Evolutionary conservation across 2,888 invertebrate species (phyloP).

Genomic region (Trichogramma dendrolimi): DNA sequence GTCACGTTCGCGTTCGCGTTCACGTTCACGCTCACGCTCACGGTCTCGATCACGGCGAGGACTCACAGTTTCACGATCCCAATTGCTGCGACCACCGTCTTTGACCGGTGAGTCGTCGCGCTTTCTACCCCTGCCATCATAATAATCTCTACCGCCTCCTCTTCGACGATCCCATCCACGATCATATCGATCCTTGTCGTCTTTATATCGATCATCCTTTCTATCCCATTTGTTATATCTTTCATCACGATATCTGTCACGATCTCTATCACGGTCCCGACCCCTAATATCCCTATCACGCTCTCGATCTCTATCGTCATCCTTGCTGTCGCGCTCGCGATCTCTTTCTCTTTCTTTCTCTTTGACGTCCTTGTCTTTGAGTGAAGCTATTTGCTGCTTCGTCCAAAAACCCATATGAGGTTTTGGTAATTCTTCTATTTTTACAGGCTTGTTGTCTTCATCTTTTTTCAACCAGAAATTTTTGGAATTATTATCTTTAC

Average conservation of each 20-base stretch:
- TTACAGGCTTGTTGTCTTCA: slow-evolving; percentile 37
- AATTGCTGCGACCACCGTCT: slow-evolving; percentile 21
- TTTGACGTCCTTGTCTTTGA: slow-evolving; percentile 45
- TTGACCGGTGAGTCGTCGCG: slow-evolving; percentile 43
- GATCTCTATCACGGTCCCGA: slow-evolving; percentile 37
- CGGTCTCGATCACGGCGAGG: slow-evolving; percentile 42
- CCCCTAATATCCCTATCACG: slow-evolving; percentile 47
- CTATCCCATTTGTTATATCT: slow-evolving; percentile 44
- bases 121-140: slow-evolving; percentile 45
- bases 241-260: slow-evolving; percentile 43
- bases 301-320: slow-evolving; percentile 42
- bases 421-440: slow-evolving; percentile 49
- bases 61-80: neutral
- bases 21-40: slow-evolving; percentile 44
- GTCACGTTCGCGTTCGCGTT: slow-evolving; percentile 40
- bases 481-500: slow-evolving; percentile 46
- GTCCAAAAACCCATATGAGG: slow-evolving; percentile 52
- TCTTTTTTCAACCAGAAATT: slow-evolving; percentile 45
- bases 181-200: slow-evolving; percentile 33
- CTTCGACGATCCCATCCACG: slow-evolving; percentile 16
- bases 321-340: slow-evolving; percentile 35
- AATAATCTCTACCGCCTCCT: slow-evolving; percentile 38
- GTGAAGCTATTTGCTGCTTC: slow-evolving; percentile 48
- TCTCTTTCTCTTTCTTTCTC: slow-evolving; percentile 49
- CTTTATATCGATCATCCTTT: slow-evolving; percentile 42